phyloP scores from a whole-genome alignment of 2,888 invertebrate species.

The Listrodromus nycthemerus region DNA sequence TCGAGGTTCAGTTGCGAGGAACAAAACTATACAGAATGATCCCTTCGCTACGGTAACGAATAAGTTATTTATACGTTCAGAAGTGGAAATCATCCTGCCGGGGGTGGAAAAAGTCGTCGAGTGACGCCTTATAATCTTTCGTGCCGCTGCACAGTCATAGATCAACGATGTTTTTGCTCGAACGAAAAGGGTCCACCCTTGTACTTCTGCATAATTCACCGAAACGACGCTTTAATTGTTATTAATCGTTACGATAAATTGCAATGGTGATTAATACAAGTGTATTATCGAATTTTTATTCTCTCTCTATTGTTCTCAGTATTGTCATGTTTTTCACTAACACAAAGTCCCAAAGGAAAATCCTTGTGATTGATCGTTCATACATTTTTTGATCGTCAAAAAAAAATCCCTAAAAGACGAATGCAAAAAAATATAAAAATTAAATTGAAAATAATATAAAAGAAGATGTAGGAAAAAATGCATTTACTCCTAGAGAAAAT shows the following conservation, averaged over 20 bases:
- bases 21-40: conserved; percentile 55
- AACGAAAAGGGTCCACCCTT: conserved; percentile 77
- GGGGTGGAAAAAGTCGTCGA: conserved; percentile 58
- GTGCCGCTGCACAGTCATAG: conserved; percentile 75
- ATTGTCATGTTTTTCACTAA: not conserved
- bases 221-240: conserved; percentile 63
- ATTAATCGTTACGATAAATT: conserved; percentile 56
- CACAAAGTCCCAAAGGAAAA: no score
- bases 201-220: conserved; percentile 39
- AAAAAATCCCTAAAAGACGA: no score
- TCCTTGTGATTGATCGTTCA: no score
- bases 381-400: no score
- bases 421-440: no score
- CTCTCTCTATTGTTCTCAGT: not conserved
- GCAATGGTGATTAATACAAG: conserved; percentile 6
- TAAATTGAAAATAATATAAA: no score
- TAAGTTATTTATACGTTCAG: conserved; percentile 24
- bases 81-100: conserved; percentile 35
- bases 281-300: conserved; percentile 6
- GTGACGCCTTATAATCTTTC: conserved; percentile 69
- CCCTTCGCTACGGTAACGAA: conserved; percentile 22
- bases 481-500: no score
- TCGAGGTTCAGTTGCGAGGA: conserved; percentile 63
- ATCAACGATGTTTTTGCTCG: conserved; percentile 83
- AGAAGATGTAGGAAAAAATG: no score